A percentile compares a stretch with the other conserved stretches of the same genome.
phyloP scores from a whole-genome alignment of 2,888 invertebrate genomes.

The Rosalia funebris region DNA sequence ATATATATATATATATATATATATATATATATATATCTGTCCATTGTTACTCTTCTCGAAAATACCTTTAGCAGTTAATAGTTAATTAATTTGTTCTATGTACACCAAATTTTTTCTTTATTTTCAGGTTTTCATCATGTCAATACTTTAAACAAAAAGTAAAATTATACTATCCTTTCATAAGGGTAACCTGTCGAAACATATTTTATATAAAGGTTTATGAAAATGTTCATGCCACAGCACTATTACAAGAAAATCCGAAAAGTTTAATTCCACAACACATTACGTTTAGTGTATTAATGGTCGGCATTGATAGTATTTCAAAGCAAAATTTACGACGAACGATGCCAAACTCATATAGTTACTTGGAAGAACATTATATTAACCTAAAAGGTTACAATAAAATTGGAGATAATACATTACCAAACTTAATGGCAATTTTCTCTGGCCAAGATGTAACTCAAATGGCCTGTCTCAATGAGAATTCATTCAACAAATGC shows the following conservation, averaged over 20 bases:
- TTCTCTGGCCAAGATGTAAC: constrained; percentile 72
- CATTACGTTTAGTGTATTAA: constrained; percentile 73
- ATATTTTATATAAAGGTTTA: constrained; percentile 53
- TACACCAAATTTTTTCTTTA: too few relatives aligned
- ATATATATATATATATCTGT: too few relatives aligned
- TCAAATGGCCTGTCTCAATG: constrained; percentile 65
- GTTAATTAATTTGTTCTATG: too few relatives aligned
- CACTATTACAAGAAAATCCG: constrained; percentile 8
- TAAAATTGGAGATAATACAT: constrained; percentile 88
- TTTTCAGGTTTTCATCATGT: constrained; percentile 25
- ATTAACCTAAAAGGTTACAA: constrained; percentile 60
- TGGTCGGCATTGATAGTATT: constrained; percentile 87
- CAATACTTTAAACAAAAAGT: constrained; percentile 26
- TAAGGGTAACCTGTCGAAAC: constrained; percentile 32
- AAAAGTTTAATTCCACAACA: constrained; percentile 33
- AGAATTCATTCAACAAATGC: constrained; percentile 73
- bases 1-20: too few relatives aligned
- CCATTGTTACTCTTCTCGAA: too few relatives aligned
- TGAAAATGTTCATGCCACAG: constrained; percentile 68
- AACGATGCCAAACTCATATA: constrained; percentile 77
- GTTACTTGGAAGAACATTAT: constrained; percentile 70
- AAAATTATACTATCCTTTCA: constrained; percentile 17
- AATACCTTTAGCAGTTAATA: too few relatives aligned
- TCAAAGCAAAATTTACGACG: constrained; percentile 81
- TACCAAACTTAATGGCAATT: constrained; percentile 88